Conservation (phyloP, 1,140 invertebrate species). For the Musca domestica region DNA sequence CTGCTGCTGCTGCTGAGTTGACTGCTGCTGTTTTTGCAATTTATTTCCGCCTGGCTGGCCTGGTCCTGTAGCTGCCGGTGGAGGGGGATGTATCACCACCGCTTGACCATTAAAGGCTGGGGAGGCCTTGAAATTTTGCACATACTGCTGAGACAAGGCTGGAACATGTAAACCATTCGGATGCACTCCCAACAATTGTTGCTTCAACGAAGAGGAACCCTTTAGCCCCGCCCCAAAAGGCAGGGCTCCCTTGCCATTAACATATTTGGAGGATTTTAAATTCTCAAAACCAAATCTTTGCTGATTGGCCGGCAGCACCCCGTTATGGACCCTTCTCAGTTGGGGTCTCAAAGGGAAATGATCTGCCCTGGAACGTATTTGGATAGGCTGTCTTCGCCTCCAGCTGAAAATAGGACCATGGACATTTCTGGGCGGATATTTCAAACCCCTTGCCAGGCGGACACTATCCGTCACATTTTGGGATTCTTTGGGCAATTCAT, state of each 20-base stretch:
- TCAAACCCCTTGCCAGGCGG: no score
- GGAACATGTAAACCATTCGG: conserved; percentile 29
- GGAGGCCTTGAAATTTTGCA: conserved; percentile 42
- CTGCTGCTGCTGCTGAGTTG: not conserved
- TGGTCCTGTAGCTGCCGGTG: not conserved
- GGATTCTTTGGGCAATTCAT: no score
- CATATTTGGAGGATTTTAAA: conserved; percentile 1
- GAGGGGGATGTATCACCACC: conserved; percentile 21
- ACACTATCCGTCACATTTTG: no score
- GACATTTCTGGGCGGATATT: not conserved
- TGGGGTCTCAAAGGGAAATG: not conserved
- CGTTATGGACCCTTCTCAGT: not conserved
- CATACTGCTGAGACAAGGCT: conserved; percentile 2
- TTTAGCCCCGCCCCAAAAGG: conserved; percentile 29
- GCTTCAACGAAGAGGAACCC: conserved; percentile 30
- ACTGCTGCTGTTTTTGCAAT: not conserved
- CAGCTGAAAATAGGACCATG: not conserved
- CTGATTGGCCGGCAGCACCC: not conserved
- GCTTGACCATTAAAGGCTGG: conserved; percentile 36
- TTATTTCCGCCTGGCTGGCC: not conserved
- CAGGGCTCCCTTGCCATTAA: not conserved
- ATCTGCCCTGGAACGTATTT: not conserved
- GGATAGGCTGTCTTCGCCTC: not conserved
- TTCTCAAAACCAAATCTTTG: not conserved
- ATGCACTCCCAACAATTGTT: conserved; percentile 23